phyloP scores from a whole-genome alignment of 2,888 invertebrate genomes.

The Auanema sp. region DNA sequence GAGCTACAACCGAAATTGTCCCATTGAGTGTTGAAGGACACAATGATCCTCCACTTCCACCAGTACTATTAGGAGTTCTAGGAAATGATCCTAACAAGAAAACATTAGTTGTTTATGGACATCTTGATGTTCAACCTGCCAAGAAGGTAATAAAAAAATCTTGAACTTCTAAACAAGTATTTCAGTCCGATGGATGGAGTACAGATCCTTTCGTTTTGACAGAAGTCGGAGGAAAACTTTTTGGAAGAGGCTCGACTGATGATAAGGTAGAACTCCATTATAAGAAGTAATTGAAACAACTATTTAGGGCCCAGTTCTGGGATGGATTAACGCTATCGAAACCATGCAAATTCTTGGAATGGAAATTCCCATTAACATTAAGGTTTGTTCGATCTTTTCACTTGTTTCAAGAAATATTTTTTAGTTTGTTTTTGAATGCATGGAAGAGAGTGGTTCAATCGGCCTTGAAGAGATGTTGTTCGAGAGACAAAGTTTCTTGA shows the following conservation, averaged over 20 bases:
- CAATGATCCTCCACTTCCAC: slow-evolving; percentile 48
- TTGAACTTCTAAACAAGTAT: background rate
- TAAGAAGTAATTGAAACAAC: slow-evolving; percentile 77
- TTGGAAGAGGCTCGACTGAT: slow-evolving; percentile 87
- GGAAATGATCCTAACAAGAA: slow-evolving; percentile 82
- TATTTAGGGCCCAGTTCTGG: slow-evolving; percentile 79
- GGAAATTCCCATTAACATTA: slow-evolving; percentile 73
- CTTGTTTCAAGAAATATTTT: slow-evolving; percentile 14
- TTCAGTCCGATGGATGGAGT: slow-evolving; percentile 78
- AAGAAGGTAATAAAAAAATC: slow-evolving; percentile 65
- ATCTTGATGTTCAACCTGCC: slow-evolving; percentile 97
- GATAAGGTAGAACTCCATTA: slow-evolving; percentile 72
- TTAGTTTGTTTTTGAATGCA: slow-evolving; percentile 90
- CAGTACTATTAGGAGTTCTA: slow-evolving; percentile 52
- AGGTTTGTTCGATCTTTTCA: slow-evolving; percentile 55
- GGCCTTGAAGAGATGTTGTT: slow-evolving; percentile 86
- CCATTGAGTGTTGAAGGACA: slow-evolving; percentile 49
- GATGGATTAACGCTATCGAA: slow-evolving; percentile 91
- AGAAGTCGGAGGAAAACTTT: slow-evolving; percentile 84
- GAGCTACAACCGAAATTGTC: slow-evolving; percentile 48
- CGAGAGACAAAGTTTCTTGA: slow-evolving; percentile 61
- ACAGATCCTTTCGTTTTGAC: slow-evolving; percentile 89
- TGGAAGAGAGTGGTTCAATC: slow-evolving; percentile 96
- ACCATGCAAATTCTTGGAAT: slow-evolving; percentile 78
- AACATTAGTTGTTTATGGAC: slow-evolving; percentile 91